Evolutionary conservation across 2,797 vertebrate species (phyloP), one percentile per base, ranked within the genome.

Genomic region (Clarias laeviceps): DNA sequence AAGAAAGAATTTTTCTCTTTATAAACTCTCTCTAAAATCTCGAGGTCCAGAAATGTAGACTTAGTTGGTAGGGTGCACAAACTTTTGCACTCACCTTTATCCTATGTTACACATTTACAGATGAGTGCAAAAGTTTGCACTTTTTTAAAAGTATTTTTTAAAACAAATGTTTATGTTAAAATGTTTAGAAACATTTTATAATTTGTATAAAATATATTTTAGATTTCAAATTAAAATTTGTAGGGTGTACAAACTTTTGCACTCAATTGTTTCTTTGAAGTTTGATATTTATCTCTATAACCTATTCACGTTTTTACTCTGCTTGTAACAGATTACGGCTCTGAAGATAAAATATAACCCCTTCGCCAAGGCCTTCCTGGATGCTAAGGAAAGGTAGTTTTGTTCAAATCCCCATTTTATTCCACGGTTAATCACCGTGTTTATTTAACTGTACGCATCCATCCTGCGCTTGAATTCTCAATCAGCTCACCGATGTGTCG

Each of bases 291-390:
- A 34, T 32, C 64, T 68, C 14, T 54, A 54, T 54, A 54, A 54
- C 50, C 50, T 54, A 54, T 54, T 54, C 50, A 17, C 24, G 0
- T 24, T 80, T 66, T 82, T 0, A 62, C 73, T 18, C 20, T 66
- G 91, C 90, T 93, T 82, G 89, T 88, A 78, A 93, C 85, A 99
- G 97, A 97, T 99, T 92, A 98, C 97, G 9, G 97, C 97, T 89
- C 96, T 99, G 94, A 99, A 99, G 95, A 98, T 99, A 93, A 98
- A 98, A 91, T 96, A 98, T 91, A 99, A 98, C 89, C 97, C 97
- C 17, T 99, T 99, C 87, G 97, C 97, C 80, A 99, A 99, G 94
- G 98, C 97, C 72, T 99, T 99, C 92, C 93, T 98, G 93, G 97
- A 99, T 87, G 96, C 97, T 0, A 99, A 98, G 89, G 97, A 98